Base-by-base conservation (phyloP, 2,888 invertebrate genomes). In the Nemotelus pantherinus region DNA sequence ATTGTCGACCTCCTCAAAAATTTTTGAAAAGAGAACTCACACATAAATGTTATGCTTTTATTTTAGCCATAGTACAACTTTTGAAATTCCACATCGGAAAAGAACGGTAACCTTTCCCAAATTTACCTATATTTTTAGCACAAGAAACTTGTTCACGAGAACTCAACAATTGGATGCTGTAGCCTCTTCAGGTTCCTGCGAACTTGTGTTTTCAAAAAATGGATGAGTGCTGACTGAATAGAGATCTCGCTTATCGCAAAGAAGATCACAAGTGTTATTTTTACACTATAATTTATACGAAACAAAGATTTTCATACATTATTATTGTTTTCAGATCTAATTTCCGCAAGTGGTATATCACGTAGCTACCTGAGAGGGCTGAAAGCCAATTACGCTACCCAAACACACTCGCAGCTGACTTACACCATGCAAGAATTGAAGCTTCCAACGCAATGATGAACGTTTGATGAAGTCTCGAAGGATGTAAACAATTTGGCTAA, bases 361-460 rank as follows among this genome's bases (percentile, higher is more conserved):
- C 48, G 60, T n/a, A 25, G 9, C 1, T 44, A 50, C n/a, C 90
- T 90, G 90, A 89, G 89, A 9, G 88, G 91, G 84, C 93, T 94
- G 0, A 95, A 94, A 88, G 94, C 99, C 67, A 96, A 98, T 81
- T 99, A 99, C 87, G 94, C 98, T 0, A 98, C 99, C 0, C 90
- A 99, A 83, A 99, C 99, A 0, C 99, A 99, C 88, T 95, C 97
- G 0, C 99, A 99, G 85, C 87, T 99, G 9, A 93, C 94, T 2
- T 99, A 99, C 88, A 99, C 96, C 0, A 94, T 99, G 90, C 93
- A 95, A 82, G 99, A 99, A 87, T 88, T 99, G 72, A 98, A 98
- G 86, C 90, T 94, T 83, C 95, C 97, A 0, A 90, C 92, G 47
- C 98, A 99, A 85, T 90, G 99, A 85, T 99, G 99, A 85, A 94